phyloP scores from a whole-genome alignment of 2,888 invertebrate genomes.

The Drosophila mayaguana region DNA sequence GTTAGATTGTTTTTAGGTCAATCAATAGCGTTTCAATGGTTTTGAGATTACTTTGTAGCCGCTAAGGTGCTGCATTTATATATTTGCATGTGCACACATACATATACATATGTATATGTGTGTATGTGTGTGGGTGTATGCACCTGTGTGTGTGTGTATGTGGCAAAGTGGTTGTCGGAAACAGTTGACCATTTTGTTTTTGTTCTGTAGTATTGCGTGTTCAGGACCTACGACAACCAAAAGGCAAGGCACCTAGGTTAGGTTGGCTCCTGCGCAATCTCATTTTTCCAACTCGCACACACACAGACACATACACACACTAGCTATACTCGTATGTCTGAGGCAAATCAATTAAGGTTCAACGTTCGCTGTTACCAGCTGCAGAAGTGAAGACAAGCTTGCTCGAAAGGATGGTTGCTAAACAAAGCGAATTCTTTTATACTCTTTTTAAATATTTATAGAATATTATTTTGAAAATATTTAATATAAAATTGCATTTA shows the following conservation, averaged over 20 bases:
- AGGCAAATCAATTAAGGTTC: slow-evolving; percentile 71
- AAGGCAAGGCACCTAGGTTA: slow-evolving; percentile 58
- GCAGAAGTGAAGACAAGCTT: slow-evolving; percentile 32
- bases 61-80: slow-evolving; percentile 17
- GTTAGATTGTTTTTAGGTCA: slow-evolving; percentile 78
- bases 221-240: slow-evolving; percentile 73
- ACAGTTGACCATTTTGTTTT: slow-evolving; percentile 69
- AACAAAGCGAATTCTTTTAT: background rate
- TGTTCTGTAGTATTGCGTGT: slow-evolving; percentile 42
- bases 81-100: slow-evolving; percentile 5
- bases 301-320: slow-evolving; percentile 18
- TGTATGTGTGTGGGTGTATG: slow-evolving; percentile 19
- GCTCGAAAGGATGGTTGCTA: background rate
- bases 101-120: background rate
- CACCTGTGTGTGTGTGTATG: slow-evolving; percentile 3
- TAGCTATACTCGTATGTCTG: slow-evolving; percentile 24
- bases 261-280: slow-evolving; percentile 74
- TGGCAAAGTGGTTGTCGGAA: slow-evolving; percentile 32
- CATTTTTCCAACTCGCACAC: slow-evolving; percentile 39
- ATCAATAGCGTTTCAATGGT: slow-evolving; percentile 77
- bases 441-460: slow-evolving; percentile 6
- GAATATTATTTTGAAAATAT: background rate
- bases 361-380: slow-evolving; percentile 59
- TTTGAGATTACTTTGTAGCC: slow-evolving; percentile 62
- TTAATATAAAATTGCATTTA: no score